A percentile compares a stretch with the other conserved stretches of the same genome.
These are phyloP conservation scores for Centropus bengalensis DNA, from an alignment of 2,113 vertebrate species.

Conservation along the genomic window DNA sequence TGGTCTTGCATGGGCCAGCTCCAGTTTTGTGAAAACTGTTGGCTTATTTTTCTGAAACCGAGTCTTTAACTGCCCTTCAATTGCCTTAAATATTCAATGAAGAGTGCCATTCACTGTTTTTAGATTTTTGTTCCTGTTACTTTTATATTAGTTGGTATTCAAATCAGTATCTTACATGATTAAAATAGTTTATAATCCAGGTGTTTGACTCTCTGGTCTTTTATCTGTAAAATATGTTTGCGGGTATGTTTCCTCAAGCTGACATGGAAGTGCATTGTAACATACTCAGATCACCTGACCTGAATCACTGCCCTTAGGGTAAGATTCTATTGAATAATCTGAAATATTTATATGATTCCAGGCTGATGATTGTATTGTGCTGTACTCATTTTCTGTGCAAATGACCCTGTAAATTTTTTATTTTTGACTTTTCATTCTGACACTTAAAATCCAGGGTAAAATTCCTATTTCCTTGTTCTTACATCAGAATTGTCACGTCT, in stretches of 20 bases:
- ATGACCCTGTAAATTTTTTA: background rate
- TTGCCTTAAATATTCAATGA: background rate
- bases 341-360: background rate
- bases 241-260: background rate
- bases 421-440: background rate
- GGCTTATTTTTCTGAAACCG: background rate
- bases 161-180: background rate
- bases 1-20: background rate
- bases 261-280: background rate
- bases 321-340: background rate
- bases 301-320: background rate
- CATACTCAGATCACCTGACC: background rate
- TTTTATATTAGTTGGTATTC: background rate
- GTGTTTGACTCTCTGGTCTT: background rate
- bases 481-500: background rate
- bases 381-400: background rate
- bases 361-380: fast-evolving
- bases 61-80: background rate
- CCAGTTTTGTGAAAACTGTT: background rate
- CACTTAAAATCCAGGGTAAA: background rate
- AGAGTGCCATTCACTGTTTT: background rate
- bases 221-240: background rate
- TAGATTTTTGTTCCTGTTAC: fast-evolving
- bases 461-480: background rate
- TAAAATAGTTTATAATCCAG: background rate